Evolutionary conservation across 2,113 vertebrate genomes (phyloP).

Genomic region (Tenebrosternarchus preto): DNA sequence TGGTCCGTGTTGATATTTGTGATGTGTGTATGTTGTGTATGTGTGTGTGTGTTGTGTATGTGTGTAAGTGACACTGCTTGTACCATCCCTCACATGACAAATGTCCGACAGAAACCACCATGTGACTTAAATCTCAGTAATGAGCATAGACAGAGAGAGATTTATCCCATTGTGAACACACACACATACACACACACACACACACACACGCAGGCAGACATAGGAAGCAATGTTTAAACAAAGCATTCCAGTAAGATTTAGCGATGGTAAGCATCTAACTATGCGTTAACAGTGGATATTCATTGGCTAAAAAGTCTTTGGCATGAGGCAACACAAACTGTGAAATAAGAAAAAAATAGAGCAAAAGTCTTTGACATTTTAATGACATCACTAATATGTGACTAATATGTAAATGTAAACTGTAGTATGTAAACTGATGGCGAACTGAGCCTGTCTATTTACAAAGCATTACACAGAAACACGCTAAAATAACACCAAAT

Average conservation of each 20-base stretch:
- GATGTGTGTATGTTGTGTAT: constrained; percentile 1
- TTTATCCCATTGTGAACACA: constrained; percentile 20
- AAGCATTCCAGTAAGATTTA: constrained; percentile 25
- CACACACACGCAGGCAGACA: constrained; percentile 26
- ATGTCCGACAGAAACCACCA: constrained; percentile 63
- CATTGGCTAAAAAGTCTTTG: neutral
- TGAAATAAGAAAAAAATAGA: neutral
- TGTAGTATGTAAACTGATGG: too few species aligned
- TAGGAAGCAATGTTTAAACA: constrained; percentile 31
- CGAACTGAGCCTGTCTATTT: too few species aligned
- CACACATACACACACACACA: constrained; percentile 49
- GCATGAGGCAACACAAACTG: too few species aligned
- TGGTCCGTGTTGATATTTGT: neutral
- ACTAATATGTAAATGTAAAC: too few species aligned
- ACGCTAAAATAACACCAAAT: neutral
- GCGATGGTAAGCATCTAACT: constrained; percentile 20
- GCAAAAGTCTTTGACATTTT: neutral
- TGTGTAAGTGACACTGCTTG: neutral
- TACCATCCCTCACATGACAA: constrained; percentile 66
- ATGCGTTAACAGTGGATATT: neutral
- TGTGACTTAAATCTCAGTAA: constrained; percentile 66
- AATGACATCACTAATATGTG: neutral
- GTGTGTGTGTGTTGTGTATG: constrained; percentile 8
- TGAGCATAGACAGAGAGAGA: constrained; percentile 28
- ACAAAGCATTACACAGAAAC: neutral